Base-by-base conservation (phyloP, 2,797 vertebrate genomes). In the Varecia variegata region DNA sequence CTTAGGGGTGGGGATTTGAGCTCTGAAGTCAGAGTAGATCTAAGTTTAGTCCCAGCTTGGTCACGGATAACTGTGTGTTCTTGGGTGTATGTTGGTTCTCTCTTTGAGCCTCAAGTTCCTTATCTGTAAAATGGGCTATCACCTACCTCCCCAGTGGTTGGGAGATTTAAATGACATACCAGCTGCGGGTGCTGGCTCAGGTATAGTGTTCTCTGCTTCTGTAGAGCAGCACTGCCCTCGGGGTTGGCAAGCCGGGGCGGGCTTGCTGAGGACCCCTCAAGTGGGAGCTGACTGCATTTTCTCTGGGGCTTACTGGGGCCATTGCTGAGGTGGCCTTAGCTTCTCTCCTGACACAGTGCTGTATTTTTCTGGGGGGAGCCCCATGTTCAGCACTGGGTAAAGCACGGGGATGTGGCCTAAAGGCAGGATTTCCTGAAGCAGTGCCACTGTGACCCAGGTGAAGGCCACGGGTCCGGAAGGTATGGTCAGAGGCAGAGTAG, bases 1-100 rank as follows among this genome's bases (percentile, higher is more conserved):
- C 82, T 60, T 50, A 54, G 14, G n/a, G 38, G 1, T 25, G 30
- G 35, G 3, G 40, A 25, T 93, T 77, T 87, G 85, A 90, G 40
- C 17, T 85, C 52, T 30, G 70, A 67, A 84, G 67, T 92, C 30
- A 76, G 50, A n/a, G n/a, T 13, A 81, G 65, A 40, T 73, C 62
- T 84, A 71, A 79, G 60, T 40, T 77, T 67, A 93, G n/a, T n/a
- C 32, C 13, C 23, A 52, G 25, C 0, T 35, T 67, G 82, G 40
- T 65, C 10, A 68, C 12, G 2, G 84, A 5, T 47, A 45, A 52
- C 35, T 40, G 20, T 70, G n/a, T 27, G 30, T 80, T 17, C 2
- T 40, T 82, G 30, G 6, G 15, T 52, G 14, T 82, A 5, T 67
- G 40, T 11, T 74, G 67, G 52, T 74, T 40, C 38, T 52, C 20